Evolutionary conservation across 2,113 vertebrate species (phyloP).

Genomic region (Ciconia maguari): DNA sequence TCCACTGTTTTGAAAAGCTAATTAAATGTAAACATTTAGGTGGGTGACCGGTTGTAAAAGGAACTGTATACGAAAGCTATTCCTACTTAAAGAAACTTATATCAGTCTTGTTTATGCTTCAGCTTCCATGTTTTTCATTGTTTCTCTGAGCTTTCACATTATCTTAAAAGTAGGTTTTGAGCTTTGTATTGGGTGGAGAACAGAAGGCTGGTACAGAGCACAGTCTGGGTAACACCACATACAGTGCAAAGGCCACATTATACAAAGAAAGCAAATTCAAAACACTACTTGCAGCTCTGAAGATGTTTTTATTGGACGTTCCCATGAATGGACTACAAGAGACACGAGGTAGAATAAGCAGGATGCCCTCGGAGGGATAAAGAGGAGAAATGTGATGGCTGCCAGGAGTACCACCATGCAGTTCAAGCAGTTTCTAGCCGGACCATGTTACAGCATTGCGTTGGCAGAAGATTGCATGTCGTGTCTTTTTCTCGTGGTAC

Average conservation of each 20-base stretch:
- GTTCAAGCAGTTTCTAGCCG: background rate
- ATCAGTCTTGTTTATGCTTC: background rate
- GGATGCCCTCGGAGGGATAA: background rate
- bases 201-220: background rate
- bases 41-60: background rate
- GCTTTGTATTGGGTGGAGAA: background rate
- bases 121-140: background rate
- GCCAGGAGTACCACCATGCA: background rate
- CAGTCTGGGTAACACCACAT: background rate
- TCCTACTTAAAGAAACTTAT: background rate
- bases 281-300: background rate
- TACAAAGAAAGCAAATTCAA: background rate
- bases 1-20: background rate
- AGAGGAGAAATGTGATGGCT: background rate
- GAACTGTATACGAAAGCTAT: background rate
- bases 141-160: background rate
- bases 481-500: background rate
- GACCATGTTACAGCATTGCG: fast-evolving
- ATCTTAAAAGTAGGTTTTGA: background rate
- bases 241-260: fast-evolving
- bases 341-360: background rate
- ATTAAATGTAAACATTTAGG: conserved; percentile 27
- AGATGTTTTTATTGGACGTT: background rate
- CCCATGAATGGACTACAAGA: background rate
- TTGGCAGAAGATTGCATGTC: background rate